Conservation (phyloP, 2,797 vertebrate species). For the Rhinogobio ventralis region DNA sequence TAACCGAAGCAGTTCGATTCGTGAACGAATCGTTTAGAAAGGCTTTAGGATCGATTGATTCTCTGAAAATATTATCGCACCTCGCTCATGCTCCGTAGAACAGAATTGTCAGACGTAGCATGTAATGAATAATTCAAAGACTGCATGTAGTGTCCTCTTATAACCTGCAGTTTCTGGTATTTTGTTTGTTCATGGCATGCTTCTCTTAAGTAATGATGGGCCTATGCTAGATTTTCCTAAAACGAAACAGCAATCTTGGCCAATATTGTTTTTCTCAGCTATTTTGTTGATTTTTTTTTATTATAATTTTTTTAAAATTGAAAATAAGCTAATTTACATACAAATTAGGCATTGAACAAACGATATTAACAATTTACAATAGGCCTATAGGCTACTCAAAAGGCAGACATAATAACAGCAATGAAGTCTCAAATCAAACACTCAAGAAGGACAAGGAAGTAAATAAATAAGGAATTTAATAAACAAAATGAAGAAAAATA, state of each 20-base stretch:
- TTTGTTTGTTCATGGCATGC: not conserved
- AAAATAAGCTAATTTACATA: too few species aligned
- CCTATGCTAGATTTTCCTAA: not conserved
- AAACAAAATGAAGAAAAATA: too few species aligned
- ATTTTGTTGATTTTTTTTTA: not conserved
- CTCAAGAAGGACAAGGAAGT: too few species aligned
- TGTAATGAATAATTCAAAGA: not conserved
- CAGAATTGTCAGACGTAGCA: not conserved
- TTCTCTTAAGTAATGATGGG: not conserved
- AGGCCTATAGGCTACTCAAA: too few species aligned
- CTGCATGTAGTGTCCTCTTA: not conserved
- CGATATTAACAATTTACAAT: too few species aligned
- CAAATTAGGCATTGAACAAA: too few species aligned
- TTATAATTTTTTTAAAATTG: too few species aligned
- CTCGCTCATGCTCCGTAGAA: not conserved
- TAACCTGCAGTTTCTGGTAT: not conserved
- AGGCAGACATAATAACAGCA: too few species aligned
- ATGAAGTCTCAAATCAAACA: too few species aligned
- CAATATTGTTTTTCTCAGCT: not conserved
- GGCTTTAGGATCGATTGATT: not conserved
- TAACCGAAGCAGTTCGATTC: not conserved
- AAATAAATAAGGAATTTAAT: too few species aligned
- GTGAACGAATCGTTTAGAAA: not conserved
- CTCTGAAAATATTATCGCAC: not conserved
- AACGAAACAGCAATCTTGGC: not conserved